Evolutionary conservation across 53 echinoderm and acorn worm genomes (phyloP).

Genomic region (Patiria pectinifera): DNA sequence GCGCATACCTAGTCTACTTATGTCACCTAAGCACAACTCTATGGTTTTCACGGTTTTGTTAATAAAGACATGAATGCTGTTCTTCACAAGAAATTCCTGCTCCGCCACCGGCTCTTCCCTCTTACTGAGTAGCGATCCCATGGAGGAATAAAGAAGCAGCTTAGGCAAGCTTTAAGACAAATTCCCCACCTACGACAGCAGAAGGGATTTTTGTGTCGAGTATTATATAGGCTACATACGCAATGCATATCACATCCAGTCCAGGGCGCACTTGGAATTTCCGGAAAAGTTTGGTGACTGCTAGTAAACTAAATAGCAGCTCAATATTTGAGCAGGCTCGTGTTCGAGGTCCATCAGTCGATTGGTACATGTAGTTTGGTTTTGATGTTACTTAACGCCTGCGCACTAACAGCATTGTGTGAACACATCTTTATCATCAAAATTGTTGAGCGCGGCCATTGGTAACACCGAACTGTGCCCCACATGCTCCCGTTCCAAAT

Average conservation of each 20-base stretch:
- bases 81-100: slow-evolving; percentile 18
- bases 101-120: background rate
- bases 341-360: too few relatives aligned
- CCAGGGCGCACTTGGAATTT: background rate
- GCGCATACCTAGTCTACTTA: slow-evolving; percentile 66
- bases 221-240: background rate
- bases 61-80: background rate
- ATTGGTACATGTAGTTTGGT: too few relatives aligned
- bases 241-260: background rate
- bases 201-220: too few relatives aligned
- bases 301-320: background rate
- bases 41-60: slow-evolving; percentile 65
- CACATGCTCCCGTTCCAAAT: too few relatives aligned
- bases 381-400: too few relatives aligned
- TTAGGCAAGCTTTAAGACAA: background rate
- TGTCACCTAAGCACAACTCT: slow-evolving; percentile 84
- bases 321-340: too few relatives aligned
- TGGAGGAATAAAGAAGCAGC: too few relatives aligned
- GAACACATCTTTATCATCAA: too few relatives aligned
- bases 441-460: too few relatives aligned
- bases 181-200: too few relatives aligned
- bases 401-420: too few relatives aligned
- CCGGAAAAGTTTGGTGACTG: background rate
- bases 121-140: background rate
- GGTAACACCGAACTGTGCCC: too few relatives aligned